Conservation (phyloP, 2,113 vertebrate genomes). For the Pitta sordida region DNA sequence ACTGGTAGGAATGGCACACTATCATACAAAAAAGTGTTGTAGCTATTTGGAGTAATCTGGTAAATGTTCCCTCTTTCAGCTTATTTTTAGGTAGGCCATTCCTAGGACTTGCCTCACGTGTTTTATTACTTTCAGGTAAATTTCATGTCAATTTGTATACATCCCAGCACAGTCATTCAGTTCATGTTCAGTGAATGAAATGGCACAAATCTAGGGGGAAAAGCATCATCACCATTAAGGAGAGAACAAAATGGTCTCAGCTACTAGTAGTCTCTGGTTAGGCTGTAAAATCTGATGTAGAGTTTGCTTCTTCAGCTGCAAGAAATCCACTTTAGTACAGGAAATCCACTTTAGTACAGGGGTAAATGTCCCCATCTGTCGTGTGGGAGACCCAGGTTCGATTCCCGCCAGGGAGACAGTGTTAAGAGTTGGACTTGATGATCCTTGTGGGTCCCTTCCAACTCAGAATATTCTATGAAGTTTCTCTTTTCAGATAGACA, state of each 20-base stretch:
- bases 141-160: background rate
- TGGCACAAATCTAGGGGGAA: background rate
- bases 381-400: no score
- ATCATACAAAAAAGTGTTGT: background rate
- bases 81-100: background rate
- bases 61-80: background rate
- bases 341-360: no score
- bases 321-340: no score
- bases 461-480: no score
- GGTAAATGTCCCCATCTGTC: no score
- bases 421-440: no score
- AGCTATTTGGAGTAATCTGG: background rate
- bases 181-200: background rate
- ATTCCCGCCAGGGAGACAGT: no score
- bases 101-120: background rate
- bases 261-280: background rate
- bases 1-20: background rate
- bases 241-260: background rate
- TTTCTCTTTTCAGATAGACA: background rate
- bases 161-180: background rate
- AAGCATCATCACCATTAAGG: background rate
- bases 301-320: background rate
- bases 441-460: no score
- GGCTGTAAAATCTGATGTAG: background rate
- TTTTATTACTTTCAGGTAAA: background rate